Evolutionary conservation across 35 echinoderm and acorn worm species (phyloP), one percentile per base, ranked within the genome.

Genomic region (Apostichopus californicus): DNA sequence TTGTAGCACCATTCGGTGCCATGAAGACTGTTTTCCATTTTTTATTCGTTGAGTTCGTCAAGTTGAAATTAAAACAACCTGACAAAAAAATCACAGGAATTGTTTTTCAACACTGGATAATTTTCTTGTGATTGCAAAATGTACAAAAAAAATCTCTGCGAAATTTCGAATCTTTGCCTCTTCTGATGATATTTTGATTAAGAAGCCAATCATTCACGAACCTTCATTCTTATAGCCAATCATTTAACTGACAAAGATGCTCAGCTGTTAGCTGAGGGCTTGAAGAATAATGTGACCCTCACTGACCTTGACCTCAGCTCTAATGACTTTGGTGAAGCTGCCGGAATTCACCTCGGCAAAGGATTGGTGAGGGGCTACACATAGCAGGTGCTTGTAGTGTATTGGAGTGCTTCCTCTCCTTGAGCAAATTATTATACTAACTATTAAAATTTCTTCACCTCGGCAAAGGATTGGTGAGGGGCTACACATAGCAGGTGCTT

Each of bases 261-360:
- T 65, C 63, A 90, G 14, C 56, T 93, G 11, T 24, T 98, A 61
- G 73, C 94, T 22, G 94, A 93, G 60, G 96, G 87, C 10, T 78
- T 98, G 54, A 89, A 88, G 71, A 98, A 92, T 83, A 98, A 98
- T 80, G 61, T 79, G 8, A 98, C 96, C 9, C 89, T 98, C 2
- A 98, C 94, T 26, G 94, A 98, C 18, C 90, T 98, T 21, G 96
- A 98, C 83, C 89, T 98, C 6, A 98, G 96, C 81, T 86, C 92
- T 55, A 98, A 98, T 90, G 94, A 98, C 58, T 90, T 98, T 78
- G 96, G 96, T 66, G 96, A 98, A 85, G 20, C 89, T 64, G 96
- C 93, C 57, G 96, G 96, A 11, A 52, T 97, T 8, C 90, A 94
- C 46, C 57, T 98, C 0, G 96, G 91, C 11, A 89, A 88, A 83